Evolutionary conservation across 2,113 vertebrate genomes (phyloP), one percentile per base, ranked within the genome.

Genomic region (Corvus moneduloides): DNA sequence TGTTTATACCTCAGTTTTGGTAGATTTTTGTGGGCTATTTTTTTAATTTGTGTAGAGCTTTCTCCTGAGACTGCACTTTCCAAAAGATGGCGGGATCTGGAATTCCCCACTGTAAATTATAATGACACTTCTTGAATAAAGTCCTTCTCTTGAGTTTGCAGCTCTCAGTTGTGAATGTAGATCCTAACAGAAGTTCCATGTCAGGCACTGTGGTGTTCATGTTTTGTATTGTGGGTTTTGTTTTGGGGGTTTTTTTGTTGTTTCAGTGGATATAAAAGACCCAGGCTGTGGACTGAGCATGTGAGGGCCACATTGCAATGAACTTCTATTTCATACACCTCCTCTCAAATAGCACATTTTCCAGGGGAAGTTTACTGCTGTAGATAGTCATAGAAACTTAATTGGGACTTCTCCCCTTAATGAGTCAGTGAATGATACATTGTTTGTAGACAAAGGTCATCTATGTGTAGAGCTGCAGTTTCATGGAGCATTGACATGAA

Each of bases 201-300:
- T 81, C 48, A 74, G 43, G 6, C 17, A 24, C 33, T 61, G 2
- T 16, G n/a, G 20, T 32, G 14, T 85, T 84, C 19, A 2, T 61
- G 3, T 63, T 64, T 56, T 79, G 3, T 78, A 6, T 78, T 71
- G 9, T 51, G 33, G 5, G 23, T 17, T 27, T 58, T 26, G n/a
- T 15, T 89, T 61, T 10, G 24, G 14, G 7, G 0, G 0, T 26
- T 37, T 37, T 18, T 58, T 13, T 13, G 16, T 41, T 73, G 10
- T 86, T 89, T 89, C 27, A 67, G 15, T 81, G 48, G 9, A 54
- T 87, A 54, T 55, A 27, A 72, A 84, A 91, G 41, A 54, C 9
- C 3, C 2, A 20, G 30, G 24, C 71, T 92, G 18, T 63, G 43
- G 30, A 43, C 30, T 52, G 48, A 90, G 55, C 15, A 20, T 54